These are phyloP conservation scores for Ochotona princeps DNA, from an alignment of 2,113 vertebrate species.

Conservation along the genomic window DNA sequence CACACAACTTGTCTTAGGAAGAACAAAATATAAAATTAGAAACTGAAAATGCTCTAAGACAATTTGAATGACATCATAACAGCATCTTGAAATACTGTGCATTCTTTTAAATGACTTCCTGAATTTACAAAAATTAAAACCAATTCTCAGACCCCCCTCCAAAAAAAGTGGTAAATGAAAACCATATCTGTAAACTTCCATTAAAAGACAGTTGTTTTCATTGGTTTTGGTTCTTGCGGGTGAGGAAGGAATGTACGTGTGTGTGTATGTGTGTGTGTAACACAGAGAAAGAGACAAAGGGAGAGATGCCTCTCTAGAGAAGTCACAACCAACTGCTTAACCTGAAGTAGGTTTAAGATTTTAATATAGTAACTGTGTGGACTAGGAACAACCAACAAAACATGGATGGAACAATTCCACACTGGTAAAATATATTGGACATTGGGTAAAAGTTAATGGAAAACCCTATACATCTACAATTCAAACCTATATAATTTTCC, in stretches of 20 bases:
- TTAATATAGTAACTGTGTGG: conserved; percentile 57
- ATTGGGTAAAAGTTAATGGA: not conserved
- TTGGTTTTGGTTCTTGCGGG: not conserved
- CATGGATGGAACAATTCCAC: not conserved
- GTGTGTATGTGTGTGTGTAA: not conserved
- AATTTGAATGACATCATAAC: not conserved
- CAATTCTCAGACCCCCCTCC: not conserved
- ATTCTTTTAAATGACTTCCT: conserved; percentile 32
- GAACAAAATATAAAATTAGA: conserved; percentile 29
- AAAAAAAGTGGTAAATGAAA: conserved; percentile 10
- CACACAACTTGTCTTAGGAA: not conserved
- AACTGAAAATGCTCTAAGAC: conserved; percentile 11
- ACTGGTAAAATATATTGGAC: not conserved
- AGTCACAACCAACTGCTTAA: not conserved
- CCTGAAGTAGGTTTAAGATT: not conserved
- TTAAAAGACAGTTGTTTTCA: conserved; percentile 4
- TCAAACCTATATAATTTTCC: not conserved
- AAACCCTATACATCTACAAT: not conserved
- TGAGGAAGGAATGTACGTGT: not conserved
- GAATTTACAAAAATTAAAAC: conserved; percentile 17
- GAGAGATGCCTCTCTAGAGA: not conserved
- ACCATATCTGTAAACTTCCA: not conserved
- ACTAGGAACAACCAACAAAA: conserved; percentile 35
- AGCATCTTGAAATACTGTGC: not conserved
- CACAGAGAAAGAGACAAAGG: no score